phyloP scores from a whole-genome alignment of 1,140 invertebrate genomes.

The Drosophila eugracilis region DNA sequence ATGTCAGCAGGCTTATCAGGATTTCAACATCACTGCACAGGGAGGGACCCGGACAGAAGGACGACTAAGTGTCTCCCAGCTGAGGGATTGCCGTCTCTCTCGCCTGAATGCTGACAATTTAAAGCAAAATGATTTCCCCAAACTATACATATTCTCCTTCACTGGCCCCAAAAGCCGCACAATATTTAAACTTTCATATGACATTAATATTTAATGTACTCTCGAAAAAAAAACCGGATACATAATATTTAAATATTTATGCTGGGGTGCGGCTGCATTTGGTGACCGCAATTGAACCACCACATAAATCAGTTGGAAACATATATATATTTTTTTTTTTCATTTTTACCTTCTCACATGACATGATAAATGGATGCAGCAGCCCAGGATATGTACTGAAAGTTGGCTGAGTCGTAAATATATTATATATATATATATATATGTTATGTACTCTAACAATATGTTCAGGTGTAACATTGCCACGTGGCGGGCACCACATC shows the following conservation, averaged over 20 bases:
- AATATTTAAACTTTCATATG: constrained; percentile 17
- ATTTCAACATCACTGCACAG: constrained; percentile 52
- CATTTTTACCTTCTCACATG: constrained; percentile 4
- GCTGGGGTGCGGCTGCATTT: constrained; percentile 37
- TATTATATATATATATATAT: constrained; percentile 1
- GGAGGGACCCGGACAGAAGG: constrained; percentile 2
- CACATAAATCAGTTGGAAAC: constrained; percentile 65
- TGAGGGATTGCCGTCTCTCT: constrained; percentile 24
- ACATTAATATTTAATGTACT: constrained; percentile 41
- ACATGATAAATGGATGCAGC: constrained; percentile 65
- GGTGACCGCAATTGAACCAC: constrained; percentile 48
- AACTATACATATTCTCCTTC: constrained; percentile 5
- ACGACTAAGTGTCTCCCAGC: constrained; percentile 18
- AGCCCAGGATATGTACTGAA: constrained; percentile 16
- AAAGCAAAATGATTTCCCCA: constrained; percentile 7
- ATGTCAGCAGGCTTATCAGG: constrained; percentile 47
- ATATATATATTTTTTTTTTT: constrained; percentile 25
- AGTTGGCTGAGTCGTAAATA: constrained; percentile 23
- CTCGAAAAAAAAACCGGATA: constrained; percentile 11
- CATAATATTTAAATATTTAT: constrained; percentile 59
- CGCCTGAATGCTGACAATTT: constrained; percentile 7
- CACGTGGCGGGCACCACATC: constrained; percentile 59
- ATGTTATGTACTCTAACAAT: constrained; percentile 35
- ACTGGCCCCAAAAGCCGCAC: constrained; percentile 1
- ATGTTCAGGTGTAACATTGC: constrained; percentile 46